Evolutionary conservation across 2,113 vertebrate genomes (phyloP).

Genomic region (Aptenodytes forsteri): DNA sequence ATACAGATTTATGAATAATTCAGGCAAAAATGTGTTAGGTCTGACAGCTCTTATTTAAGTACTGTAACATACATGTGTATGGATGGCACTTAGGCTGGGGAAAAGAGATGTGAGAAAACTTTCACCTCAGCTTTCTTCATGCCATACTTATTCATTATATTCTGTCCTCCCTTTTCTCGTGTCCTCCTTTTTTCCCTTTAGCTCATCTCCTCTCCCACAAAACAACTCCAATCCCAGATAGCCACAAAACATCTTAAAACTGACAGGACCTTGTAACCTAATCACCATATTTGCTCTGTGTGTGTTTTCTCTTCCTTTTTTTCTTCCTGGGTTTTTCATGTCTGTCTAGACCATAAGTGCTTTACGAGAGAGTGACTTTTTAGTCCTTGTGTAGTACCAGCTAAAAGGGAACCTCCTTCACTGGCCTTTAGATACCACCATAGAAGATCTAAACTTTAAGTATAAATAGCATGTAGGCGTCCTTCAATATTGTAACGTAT

Average conservation of each 20-base stretch:
- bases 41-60: conserved; percentile 38
- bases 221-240: not conserved
- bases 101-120: conserved; percentile 18
- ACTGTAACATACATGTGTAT: conserved; percentile 3
- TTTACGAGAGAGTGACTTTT: not conserved
- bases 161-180: not conserved
- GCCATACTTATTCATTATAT: not conserved
- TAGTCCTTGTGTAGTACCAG: not conserved
- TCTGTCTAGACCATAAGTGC: not conserved
- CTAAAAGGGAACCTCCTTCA: not conserved
- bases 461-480: not conserved
- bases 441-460: not conserved
- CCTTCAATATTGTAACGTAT: not conserved
- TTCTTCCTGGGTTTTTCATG: not conserved
- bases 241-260: not conserved
- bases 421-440: not conserved
- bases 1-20: conserved; percentile 29
- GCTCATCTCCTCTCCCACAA: not conserved
- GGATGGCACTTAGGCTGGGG: not conserved
- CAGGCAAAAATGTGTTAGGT: conserved; percentile 3
- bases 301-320: not conserved
- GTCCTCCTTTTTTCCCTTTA: not conserved
- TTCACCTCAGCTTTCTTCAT: not conserved
- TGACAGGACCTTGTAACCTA: not conserved
- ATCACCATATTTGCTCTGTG: not conserved